Evolutionary conservation across 2,113 vertebrate genomes (phyloP), one percentile per base, ranked within the genome.

Genomic region (Brevimyrus niger): DNA sequence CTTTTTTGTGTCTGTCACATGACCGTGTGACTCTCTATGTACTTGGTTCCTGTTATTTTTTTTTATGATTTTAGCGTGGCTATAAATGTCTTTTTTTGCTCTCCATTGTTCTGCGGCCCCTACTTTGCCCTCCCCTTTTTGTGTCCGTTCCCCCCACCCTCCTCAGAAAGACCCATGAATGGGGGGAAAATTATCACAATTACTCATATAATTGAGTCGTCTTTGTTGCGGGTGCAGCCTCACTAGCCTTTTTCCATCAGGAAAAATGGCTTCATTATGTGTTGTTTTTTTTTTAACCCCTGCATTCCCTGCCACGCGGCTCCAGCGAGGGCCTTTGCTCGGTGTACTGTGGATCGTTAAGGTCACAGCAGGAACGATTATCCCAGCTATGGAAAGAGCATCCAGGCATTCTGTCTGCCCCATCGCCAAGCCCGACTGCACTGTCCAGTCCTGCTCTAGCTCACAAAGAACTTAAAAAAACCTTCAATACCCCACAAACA

Each of bases 291-390:
- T 80, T 80, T 38, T 6, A 42, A 42, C 38, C 82, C 82, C 50
- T 98, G 98, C 99, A 98, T 99, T 99, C 97, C 97, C 98, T 99
- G 98, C 98, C 98, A 98, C 97, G 94, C 98, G 98, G 97, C 97
- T 97, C 92, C 95, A 96, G 97, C 97, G 96, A 98, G 97, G 97
- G 97, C 96, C 97, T 96, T 55, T 96, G 97, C 97, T 96, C 97
- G 96, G 97, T 97, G 97, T 97, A 35, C 85, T 96, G 97, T 95
- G 97, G 97, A 98, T 98, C 98, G 99, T 98, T 98, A 98, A 99
- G 98, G 98, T 99, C 98, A 98, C 98, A 99, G 98, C 99, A 96
- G 97, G 98, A 98, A 99, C 99, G 99, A 99, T 99, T 99, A 99
- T 97, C 97, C 97, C 97, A 96, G 97, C 97, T 98, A 99, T 98